Conservation (phyloP, 2,797 vertebrate species). For the Toxotes lorentzi region DNA sequence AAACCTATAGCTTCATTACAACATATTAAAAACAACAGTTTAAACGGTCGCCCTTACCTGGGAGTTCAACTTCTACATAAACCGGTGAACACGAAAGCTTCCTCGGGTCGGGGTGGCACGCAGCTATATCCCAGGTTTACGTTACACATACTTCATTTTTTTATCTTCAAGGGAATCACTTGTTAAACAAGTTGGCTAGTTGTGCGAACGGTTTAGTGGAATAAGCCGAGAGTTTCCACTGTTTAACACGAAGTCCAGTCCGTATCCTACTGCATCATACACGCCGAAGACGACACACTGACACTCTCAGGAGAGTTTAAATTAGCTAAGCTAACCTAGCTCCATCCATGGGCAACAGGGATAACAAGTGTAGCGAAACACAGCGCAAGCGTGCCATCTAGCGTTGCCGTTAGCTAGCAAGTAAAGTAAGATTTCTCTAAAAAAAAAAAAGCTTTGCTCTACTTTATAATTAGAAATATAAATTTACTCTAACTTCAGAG, state of each 20-base stretch:
- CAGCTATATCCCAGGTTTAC: slow-evolving; percentile 65
- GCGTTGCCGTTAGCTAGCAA: slow-evolving; percentile 31
- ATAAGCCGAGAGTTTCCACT: not conserved
- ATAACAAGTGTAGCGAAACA: slow-evolving; percentile 37
- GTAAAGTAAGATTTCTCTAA: not conserved
- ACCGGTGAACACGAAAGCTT: slow-evolving; percentile 61
- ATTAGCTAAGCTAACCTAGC: slow-evolving; percentile 76
- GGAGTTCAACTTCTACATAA: slow-evolving; percentile 58
- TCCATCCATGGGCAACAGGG: slow-evolving; percentile 58
- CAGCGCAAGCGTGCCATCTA: slow-evolving; percentile 66
- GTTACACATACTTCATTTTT: slow-evolving; percentile 71
- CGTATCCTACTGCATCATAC: slow-evolving; percentile 42
- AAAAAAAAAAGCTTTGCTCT: not conserved
- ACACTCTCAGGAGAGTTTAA: slow-evolving; percentile 70
- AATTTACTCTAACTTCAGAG: accelerated
- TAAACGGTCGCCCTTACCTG: slow-evolving; percentile 67
- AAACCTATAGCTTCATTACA: not conserved
- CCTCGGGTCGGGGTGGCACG: slow-evolving; percentile 61
- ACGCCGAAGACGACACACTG: slow-evolving; percentile 46
- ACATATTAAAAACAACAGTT: not conserved
- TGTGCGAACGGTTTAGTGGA: not conserved
- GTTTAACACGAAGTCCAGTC: slow-evolving; percentile 15
- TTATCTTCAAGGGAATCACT: not conserved
- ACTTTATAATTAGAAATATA: accelerated
- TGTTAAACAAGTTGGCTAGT: not conserved